These are phyloP conservation scores for Dryobates pubescens DNA, from an alignment of 2,797 vertebrate genomes.

Conservation along the genomic window DNA sequence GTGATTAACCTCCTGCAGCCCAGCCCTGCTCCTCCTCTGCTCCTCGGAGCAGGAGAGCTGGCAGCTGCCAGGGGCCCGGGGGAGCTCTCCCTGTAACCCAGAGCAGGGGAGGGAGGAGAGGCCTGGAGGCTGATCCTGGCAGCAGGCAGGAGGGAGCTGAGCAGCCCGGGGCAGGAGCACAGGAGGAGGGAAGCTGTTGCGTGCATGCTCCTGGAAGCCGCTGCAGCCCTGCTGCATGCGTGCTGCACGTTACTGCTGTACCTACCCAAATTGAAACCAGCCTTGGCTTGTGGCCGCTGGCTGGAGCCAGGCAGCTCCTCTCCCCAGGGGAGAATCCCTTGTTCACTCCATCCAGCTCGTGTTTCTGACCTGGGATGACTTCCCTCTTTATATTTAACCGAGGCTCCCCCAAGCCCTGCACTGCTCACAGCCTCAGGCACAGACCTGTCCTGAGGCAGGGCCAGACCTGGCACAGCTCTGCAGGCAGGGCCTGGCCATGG, in stretches of 20 bases:
- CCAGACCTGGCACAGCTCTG: neutral
- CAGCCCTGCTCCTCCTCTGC: neutral
- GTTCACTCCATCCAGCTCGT: conserved; percentile 40
- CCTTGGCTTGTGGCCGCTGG: conserved; percentile 29
- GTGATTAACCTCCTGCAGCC: neutral
- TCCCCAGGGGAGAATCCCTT: conserved; percentile 62
- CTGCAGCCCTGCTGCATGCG: conserved; percentile 17
- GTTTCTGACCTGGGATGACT: conserved; percentile 67
- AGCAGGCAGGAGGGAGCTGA: neutral
- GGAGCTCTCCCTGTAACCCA: neutral
- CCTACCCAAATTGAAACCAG: conserved; percentile 65
- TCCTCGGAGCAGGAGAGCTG: neutral
- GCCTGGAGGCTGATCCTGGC: conserved; percentile 55
- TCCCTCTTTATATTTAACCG: conserved; percentile 35
- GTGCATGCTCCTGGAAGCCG: conserved; percentile 57
- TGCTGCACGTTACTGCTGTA: conserved; percentile 61
- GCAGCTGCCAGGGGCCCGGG: neutral
- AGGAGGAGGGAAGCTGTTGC: conserved; percentile 51
- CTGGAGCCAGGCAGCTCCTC: conserved; percentile 59
- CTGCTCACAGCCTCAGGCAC: neutral
- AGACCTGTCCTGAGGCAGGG: neutral
- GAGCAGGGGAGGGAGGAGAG: conserved; percentile 22
- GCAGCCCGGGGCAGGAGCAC: conserved; percentile 43
- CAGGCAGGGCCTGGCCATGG: rapidly evolving
- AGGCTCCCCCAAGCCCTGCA: neutral